A percentile compares a stretch with the other conserved stretches of the same genome.
phyloP scores from a whole-genome alignment of 2,113 vertebrate genomes.

The Oxygymnocypris stewartii region DNA sequence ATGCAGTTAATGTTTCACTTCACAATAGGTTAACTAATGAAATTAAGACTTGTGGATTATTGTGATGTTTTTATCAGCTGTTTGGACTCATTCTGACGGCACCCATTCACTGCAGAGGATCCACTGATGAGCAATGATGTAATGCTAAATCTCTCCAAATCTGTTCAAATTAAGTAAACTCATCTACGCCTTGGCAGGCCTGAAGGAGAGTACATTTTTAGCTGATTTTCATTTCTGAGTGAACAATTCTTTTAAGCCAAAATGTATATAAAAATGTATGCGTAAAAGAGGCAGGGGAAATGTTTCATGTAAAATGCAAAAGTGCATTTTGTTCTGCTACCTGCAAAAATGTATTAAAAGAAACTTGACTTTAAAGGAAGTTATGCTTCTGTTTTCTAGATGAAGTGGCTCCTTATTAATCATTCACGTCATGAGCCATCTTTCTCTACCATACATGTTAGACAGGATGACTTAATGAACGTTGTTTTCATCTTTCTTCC shows the following conservation, averaged over 20 bases:
- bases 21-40: not conserved
- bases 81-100: not conserved
- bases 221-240: too few relatives aligned
- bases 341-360: not conserved
- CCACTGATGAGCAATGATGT: not conserved
- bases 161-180: not conserved
- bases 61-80: not conserved
- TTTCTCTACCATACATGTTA: not conserved
- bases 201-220: too few relatives aligned
- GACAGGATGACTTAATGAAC: not conserved
- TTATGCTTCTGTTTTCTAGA: constrained; percentile 3
- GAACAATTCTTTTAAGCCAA: too few relatives aligned
- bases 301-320: not conserved
- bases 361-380: not conserved
- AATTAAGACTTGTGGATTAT: not conserved
- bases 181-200: too few relatives aligned
- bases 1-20: not conserved
- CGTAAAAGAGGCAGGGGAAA: not conserved
- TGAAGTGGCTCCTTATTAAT: not conserved
- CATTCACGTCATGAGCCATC: not conserved
- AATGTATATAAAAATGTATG: not conserved
- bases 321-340: not conserved
- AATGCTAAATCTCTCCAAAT: not conserved
- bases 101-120: not conserved
- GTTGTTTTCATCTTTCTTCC: not conserved